Evolutionary conservation across 2,888 invertebrate species (phyloP), one percentile per base, ranked within the genome.

Genomic region (Miltochrista miniata): DNA sequence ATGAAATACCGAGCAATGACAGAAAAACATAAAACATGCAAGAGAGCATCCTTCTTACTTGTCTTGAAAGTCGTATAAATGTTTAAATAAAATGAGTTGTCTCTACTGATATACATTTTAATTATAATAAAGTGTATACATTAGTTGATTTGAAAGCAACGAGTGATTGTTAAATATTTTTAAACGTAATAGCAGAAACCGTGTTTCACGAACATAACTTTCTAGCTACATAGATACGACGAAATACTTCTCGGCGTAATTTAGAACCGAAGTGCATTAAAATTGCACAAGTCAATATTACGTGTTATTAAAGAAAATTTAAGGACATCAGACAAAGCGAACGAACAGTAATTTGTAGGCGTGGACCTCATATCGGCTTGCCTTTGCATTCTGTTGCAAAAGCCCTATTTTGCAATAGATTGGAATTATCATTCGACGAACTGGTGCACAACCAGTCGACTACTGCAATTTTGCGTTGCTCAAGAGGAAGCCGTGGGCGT

Each of bases 401-500:
- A 79, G 59, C 53, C 60, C 51, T 59, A 71, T 89, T 82, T 88
- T 83, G 90, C 89, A 91, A 91, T 68, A 76, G 79, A 83, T 88
- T 70, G 85, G 88, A 88, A 91, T 90, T 90, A 91, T 90, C 88
- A 89, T 88, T 84, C 81, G 76, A 73, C 78, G 83, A 90, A 90
- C 84, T 90, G 77, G 90, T 91, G 90, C 90, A 90, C 84, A 89
- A 86, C 88, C 71, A 46, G 65, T 67, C 64, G 74, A 67, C 65
- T 71, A 74, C 81, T 86, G 85, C 85, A 76, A 72, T 68, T 74
- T 24, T 62, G 54, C 24, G 73, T 83, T 85, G 80, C 80, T 59
- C 67, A 81, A 87, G 79, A 83, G 87, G 85, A 87, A 84, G 80
- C 76, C 52, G 61, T 76, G 66, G 85, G 81, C 80, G 83, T 72